Percentiles rank a stretch among this genome's conserved stretches.
Conservation (phyloP, 2,797 vertebrate genomes). For the Vespertilio murinus region DNA sequence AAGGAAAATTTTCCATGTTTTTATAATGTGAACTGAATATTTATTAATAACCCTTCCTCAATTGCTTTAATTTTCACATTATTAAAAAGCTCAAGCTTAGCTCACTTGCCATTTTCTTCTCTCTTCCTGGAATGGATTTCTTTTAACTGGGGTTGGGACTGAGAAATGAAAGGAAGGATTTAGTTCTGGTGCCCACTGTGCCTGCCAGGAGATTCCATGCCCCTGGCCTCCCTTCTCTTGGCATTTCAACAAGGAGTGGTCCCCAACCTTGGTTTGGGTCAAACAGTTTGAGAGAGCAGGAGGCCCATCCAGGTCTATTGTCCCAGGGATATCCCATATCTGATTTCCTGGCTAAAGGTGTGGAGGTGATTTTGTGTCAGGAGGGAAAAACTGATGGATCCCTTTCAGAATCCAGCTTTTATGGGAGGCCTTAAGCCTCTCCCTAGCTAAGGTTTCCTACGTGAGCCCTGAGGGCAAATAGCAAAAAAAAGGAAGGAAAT, state of each 20-base stretch:
- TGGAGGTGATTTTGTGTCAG: constrained; percentile 16
- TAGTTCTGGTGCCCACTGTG: background rate
- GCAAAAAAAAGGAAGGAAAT: background rate
- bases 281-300: background rate
- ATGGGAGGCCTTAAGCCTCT: background rate
- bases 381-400: background rate
- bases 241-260: constrained; percentile 45
- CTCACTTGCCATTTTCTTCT: constrained; percentile 53
- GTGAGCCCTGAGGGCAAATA: background rate
- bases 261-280: constrained; percentile 19
- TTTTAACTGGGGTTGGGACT: background rate
- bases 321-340: background rate
- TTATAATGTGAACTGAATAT: constrained; percentile 36
- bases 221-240: constrained; percentile 60
- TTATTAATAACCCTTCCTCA: constrained; percentile 61
- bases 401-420: constrained; percentile 22
- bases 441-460: background rate
- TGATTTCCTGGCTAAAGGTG: background rate
- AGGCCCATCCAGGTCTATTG: background rate
- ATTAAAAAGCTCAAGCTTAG: constrained; percentile 63
- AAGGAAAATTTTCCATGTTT: constrained; percentile 57
- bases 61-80: constrained; percentile 69
- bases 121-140: background rate
- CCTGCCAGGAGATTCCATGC: background rate
- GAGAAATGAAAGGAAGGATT: constrained; percentile 47